Evolutionary conservation across 2,888 invertebrate genomes (phyloP), one percentile per base, ranked within the genome.

Genomic region (Brachyopa scutellaris): DNA sequence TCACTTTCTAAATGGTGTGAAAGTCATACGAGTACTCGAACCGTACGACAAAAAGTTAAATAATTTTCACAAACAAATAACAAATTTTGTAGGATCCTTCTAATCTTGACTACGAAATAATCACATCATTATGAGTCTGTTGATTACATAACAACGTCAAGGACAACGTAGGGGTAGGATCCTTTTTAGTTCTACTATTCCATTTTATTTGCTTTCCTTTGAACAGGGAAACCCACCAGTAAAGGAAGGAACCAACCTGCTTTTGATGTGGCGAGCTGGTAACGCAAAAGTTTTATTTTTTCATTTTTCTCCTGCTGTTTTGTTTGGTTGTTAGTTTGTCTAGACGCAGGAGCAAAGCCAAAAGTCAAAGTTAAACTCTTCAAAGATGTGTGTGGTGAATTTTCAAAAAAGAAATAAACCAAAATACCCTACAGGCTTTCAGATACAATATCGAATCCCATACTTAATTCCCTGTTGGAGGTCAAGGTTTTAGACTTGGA

Each of bases 231-330:
- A 36, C 49, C 42, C 66, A 40, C 29, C 69, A 51, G 33, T n/a
- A 29, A 15, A 13, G 21, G 23, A 33, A 21, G 9, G 13, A 21
- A 51, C 38, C 29, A 53, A 73, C 66, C 51, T 66, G 55, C 74
- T 74, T 79, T 74, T 73, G 79, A 79, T 79, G 74, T 79, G 79
- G 78, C 13, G 21, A 42, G 21, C n/a, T n/a, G n/a, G n/a, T n/a
- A n/a, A n/a, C n/a, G n/a, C 40, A 49, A 69, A 69, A 36, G 69
- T 69, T 69, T 38, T 76, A 26, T 53, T 33, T 53, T 42, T 67
- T 29, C 21, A 38, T 19, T 23, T 23, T 5, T 26, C 23, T 66
- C 38, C 33, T 57, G 47, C 29, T 66, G 49, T 38, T 64, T 38
- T 53, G 55, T 45, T 33, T 19, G 42, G 15, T 21, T 64, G 11